These are phyloP conservation scores for Drosophila carrolli DNA, from an alignment of 1,140 invertebrate species.

Conservation along the genomic window DNA sequence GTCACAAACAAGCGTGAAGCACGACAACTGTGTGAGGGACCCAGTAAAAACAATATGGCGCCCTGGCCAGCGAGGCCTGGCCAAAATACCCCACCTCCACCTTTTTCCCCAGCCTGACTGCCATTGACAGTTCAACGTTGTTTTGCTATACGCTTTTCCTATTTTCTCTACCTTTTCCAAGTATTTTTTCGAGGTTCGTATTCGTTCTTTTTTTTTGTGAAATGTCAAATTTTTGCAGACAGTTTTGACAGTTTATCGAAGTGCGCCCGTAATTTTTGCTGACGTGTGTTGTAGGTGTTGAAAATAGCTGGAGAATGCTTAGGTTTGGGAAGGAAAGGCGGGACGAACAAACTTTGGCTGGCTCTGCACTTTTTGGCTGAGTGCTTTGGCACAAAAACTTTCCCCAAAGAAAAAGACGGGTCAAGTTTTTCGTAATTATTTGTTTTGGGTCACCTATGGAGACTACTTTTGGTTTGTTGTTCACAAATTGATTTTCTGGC, in stretches of 20 bases:
- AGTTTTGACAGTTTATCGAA: constrained; percentile 83
- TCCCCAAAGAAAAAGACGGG: constrained; percentile 43
- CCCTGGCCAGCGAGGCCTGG: constrained; percentile 51
- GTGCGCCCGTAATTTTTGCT: constrained; percentile 78
- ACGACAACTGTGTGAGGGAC: constrained; percentile 69
- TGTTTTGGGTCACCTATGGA: constrained; percentile 69
- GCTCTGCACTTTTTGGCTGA: constrained; percentile 65
- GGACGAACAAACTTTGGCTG: constrained; percentile 53
- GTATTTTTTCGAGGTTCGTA: constrained; percentile 35
- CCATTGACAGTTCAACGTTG: constrained; percentile 78
- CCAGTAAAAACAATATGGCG: constrained; percentile 81
- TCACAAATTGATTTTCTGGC: constrained; percentile 68
- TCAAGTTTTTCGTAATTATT: constrained; percentile 78
- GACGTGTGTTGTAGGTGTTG: constrained; percentile 79
- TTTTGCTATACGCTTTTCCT: constrained; percentile 65
- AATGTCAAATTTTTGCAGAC: constrained; percentile 83
- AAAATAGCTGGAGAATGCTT: constrained; percentile 38
- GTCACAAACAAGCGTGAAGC: constrained; percentile 81
- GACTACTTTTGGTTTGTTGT: constrained; percentile 1
- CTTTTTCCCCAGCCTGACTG: constrained; percentile 51
- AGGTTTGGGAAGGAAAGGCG: not conserved
- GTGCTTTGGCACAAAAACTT: constrained; percentile 60
- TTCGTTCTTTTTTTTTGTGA: constrained; percentile 47
- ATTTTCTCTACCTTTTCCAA: constrained; percentile 32
- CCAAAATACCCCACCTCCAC: constrained; percentile 13